Evolutionary conservation across 1,140 invertebrate genomes (phyloP), one percentile per base, ranked within the genome.

Genomic region (Teleopsis dalmanni): DNA sequence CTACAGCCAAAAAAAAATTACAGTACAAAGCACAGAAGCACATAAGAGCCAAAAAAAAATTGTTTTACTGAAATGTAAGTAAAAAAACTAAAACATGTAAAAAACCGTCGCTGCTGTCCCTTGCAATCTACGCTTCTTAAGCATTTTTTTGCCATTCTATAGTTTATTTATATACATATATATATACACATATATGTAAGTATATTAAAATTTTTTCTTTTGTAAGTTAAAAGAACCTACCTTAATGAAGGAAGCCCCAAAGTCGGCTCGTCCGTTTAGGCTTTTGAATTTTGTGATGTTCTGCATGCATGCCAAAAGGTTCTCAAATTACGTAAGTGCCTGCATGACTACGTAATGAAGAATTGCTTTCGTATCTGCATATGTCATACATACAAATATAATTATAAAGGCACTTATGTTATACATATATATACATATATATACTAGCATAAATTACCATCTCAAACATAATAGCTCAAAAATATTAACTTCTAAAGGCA

Each of bases 231-330:
- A 33, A 21, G 33, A 43, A 47, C 45, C 34, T 47, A 37, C 45
- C 45, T 38, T 38, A 37, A 51, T 26, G 40, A 52, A 52, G 40
- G 50, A 52, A 52, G 50, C 50, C 50, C 41, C 50, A 48, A 52
- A 52, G 50, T 52, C 50, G 45, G 40, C 26, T 42, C 38, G 45
- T 47, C 50, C 45, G 45, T 48, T 52, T 47, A 43, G 46, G 50
- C 45, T 47, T 52, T 52, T 52, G 45, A 52, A 47, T 37, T n/a
- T n/a, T n/a, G n/a, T n/a, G n/a, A n/a, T n/a, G n/a, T n/a, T n/a
- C n/a, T n/a, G n/a, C n/a, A n/a, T n/a, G n/a, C n/a, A n/a, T n/a
- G n/a, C 41, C 27, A 43, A 27, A 31, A 14, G 26, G 26, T 18
- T n/a, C 14, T 19, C 25, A 19, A 26, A 19, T 16, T 27, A 29